Percentiles rank a stretch among this genome's conserved stretches.
Evolutionary conservation across 2,888 invertebrate species (phyloP).

Genomic region (Tachystola acroxantha): DNA sequence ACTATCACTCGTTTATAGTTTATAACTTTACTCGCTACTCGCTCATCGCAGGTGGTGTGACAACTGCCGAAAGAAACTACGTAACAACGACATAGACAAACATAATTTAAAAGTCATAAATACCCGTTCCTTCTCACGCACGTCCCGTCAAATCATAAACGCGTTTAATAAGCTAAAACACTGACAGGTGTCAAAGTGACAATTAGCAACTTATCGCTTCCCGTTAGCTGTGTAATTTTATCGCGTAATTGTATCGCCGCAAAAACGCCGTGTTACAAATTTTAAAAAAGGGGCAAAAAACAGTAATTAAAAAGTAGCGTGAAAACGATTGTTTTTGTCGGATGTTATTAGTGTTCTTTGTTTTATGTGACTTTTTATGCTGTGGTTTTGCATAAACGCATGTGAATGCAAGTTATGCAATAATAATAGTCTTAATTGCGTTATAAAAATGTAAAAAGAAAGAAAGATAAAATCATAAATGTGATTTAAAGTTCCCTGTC

Average conservation of each 20-base stretch:
- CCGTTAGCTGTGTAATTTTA: slow-evolving; percentile 32
- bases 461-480: too few relatives aligned
- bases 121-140: slow-evolving; percentile 5
- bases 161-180: slow-evolving; percentile 2
- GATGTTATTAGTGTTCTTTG: background rate
- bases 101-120: background rate
- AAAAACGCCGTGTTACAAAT: slow-evolving; percentile 1
- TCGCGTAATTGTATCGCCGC: slow-evolving; percentile 1
- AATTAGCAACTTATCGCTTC: slow-evolving; percentile 70
- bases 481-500: too few relatives aligned
- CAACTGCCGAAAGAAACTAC: too few relatives aligned
- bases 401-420: too few relatives aligned
- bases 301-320: slow-evolving; percentile 11
- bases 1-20: too few relatives aligned
- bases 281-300: slow-evolving; percentile 8
- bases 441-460: too few relatives aligned
- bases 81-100: too few relatives aligned
- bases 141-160: slow-evolving; percentile 10
- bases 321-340: background rate
- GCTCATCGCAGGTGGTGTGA: too few relatives aligned
- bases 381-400: too few relatives aligned
- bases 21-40: too few relatives aligned
- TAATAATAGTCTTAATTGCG: too few relatives aligned
- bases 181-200: slow-evolving; percentile 58
- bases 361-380: background rate